Conservation (phyloP, 1,140 invertebrate species). For the Drosophila kurseongensis region DNA sequence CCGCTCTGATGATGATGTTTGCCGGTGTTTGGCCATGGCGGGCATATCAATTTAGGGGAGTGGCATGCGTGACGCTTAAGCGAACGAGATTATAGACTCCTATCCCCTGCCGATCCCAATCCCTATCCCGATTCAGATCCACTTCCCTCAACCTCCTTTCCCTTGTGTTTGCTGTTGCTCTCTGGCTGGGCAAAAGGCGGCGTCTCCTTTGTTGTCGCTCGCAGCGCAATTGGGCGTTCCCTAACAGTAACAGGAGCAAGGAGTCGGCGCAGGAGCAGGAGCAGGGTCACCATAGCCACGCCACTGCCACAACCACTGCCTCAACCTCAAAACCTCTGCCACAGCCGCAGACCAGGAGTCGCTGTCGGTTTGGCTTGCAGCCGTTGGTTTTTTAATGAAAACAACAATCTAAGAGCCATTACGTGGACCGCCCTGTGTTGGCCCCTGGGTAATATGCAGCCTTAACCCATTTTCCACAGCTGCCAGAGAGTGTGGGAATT, state of each 20-base stretch:
- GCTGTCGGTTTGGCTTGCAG: slow-evolving; percentile 26
- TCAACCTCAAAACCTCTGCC: not conserved
- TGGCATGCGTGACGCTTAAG: slow-evolving; percentile 79
- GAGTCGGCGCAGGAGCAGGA: slow-evolving; percentile 46
- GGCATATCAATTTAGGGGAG: slow-evolving; percentile 82
- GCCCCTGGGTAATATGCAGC: slow-evolving; percentile 8
- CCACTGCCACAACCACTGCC: not conserved
- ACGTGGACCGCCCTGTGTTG: slow-evolving; percentile 34
- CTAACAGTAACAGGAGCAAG: slow-evolving; percentile 64
- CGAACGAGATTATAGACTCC: slow-evolving; percentile 75
- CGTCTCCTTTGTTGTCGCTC: slow-evolving; percentile 69
- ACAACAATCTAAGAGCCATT: slow-evolving; percentile 48
- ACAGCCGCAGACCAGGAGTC: slow-evolving; percentile 31
- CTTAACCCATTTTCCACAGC: slow-evolving; percentile 22
- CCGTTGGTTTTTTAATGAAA: slow-evolving; percentile 49
- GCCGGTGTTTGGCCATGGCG: slow-evolving; percentile 67
- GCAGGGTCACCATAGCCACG: slow-evolving; percentile 18
- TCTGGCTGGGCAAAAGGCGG: slow-evolving; percentile 37
- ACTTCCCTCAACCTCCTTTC: not conserved
- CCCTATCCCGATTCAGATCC: slow-evolving; percentile 5
- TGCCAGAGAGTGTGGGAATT: slow-evolving; percentile 23
- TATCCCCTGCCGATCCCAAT: slow-evolving; percentile 8
- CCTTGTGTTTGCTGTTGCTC: not conserved
- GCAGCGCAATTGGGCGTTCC: slow-evolving; percentile 64
- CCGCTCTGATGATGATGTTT: slow-evolving; percentile 71